phyloP scores from a whole-genome alignment of 2,888 invertebrate species.

The Mesoligia furuncula region DNA sequence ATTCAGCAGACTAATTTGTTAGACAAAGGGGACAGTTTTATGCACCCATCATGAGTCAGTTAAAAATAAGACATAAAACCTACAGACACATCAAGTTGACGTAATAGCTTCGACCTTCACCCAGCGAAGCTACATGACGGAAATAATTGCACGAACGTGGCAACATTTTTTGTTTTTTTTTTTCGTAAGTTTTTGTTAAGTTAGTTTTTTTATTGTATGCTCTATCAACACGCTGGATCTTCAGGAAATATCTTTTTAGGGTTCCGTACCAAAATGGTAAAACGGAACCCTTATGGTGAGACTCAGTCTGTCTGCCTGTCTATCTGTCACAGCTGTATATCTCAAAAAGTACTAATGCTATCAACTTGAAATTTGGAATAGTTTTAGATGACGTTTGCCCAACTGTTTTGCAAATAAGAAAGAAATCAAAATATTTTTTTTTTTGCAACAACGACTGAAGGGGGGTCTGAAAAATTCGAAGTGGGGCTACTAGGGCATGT shows the following conservation, averaged over 20 bases:
- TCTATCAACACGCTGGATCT: constrained; percentile 32
- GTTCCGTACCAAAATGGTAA: no score
- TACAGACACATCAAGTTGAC: constrained; percentile 68
- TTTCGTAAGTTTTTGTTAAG: constrained; percentile 57
- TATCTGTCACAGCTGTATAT: no score
- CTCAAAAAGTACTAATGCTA: no score
- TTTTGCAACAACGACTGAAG: no score
- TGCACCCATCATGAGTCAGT: constrained; percentile 5
- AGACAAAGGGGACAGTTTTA: constrained; percentile 46
- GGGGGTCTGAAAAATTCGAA: no score
- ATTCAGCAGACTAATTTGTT: constrained; percentile 29
- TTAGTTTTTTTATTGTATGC: constrained; percentile 29
- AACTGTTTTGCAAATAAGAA: no score
- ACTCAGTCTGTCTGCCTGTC: no score
- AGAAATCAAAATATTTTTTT: no score
- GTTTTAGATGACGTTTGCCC: no score
- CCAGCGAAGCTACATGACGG: constrained; percentile 70
- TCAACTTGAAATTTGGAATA: no score
- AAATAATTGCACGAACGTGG: constrained; percentile 76
- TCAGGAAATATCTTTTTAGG: neutral
- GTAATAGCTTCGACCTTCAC: constrained; percentile 77
- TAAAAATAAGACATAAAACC: constrained; percentile 66
- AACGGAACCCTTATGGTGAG: no score
- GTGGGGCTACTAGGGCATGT: no score
- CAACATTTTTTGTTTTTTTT: constrained; percentile 65